Evolutionary conservation across 35 echinoderm and acorn worm genomes (phyloP).

Genomic region (Patiria miniata): DNA sequence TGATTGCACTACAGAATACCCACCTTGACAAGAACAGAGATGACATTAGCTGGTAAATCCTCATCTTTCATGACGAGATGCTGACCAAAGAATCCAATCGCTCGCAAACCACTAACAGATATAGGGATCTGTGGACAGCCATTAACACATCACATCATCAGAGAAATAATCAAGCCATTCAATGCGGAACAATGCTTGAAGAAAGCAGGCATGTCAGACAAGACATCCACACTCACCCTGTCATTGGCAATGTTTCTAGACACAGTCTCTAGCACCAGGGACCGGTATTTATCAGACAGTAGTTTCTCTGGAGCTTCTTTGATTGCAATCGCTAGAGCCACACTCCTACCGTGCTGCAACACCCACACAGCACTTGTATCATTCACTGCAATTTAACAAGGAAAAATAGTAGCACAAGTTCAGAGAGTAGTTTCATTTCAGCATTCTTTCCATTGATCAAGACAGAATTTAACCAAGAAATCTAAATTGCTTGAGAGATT

Average conservation of each 20-base stretch:
- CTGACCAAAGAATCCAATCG: slow-evolving; percentile 74
- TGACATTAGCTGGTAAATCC: slow-evolving; percentile 50
- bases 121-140: slow-evolving; percentile 72
- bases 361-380: slow-evolving; percentile 72
- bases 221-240: slow-evolving; percentile 69
- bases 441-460: too few species aligned
- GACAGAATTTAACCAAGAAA: not conserved
- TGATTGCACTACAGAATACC: not conserved
- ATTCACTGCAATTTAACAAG: slow-evolving; percentile 28
- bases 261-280: slow-evolving; percentile 54
- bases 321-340: slow-evolving; percentile 74
- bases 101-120: slow-evolving; percentile 79
- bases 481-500: not conserved
- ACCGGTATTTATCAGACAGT: slow-evolving; percentile 33
- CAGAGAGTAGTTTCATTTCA: too few species aligned
- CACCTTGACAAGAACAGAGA: slow-evolving; percentile 86
- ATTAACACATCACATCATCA: not conserved
- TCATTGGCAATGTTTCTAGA: slow-evolving; percentile 76
- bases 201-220: not conserved
- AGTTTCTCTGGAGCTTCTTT: slow-evolving; percentile 73
- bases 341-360: slow-evolving; percentile 71
- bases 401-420: too few species aligned
- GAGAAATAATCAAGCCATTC: not conserved
- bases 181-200: too few species aligned
- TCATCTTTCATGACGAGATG: slow-evolving; percentile 52